These are phyloP conservation scores for Atta cephalotes DNA, from an alignment of 1,140 invertebrate species.

Conservation along the genomic window DNA sequence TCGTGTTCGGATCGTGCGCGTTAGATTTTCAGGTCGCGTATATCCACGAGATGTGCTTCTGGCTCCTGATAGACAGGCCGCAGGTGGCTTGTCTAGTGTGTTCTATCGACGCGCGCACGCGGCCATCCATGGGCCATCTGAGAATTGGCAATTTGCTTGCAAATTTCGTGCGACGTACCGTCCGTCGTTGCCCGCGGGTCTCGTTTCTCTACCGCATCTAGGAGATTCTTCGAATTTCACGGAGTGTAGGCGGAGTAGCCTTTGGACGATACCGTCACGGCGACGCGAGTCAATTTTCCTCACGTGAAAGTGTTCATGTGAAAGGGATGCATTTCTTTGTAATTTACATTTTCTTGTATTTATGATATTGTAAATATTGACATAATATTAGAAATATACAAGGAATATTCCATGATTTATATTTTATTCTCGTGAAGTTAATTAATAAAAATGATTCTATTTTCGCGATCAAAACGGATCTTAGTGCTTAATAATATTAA, in stretches of 20 bases:
- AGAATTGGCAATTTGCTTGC: slow-evolving; percentile 86
- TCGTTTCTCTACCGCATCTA: slow-evolving; percentile 19
- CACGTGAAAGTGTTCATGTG: background rate
- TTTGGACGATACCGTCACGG: slow-evolving; percentile 26
- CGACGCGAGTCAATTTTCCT: background rate
- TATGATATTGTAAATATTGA: background rate
- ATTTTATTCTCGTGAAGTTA: background rate
- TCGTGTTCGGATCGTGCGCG: background rate
- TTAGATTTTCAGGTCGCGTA: slow-evolving; percentile 18
- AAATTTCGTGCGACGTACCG: slow-evolving; percentile 80
- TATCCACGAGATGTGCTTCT: slow-evolving; percentile 35
- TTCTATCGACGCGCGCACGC: slow-evolving; percentile 65
- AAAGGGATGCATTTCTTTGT: background rate
- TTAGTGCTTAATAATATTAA: too few relatives aligned
- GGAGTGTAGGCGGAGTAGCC: slow-evolving; percentile 22
- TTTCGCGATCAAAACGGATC: background rate
- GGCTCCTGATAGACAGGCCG: slow-evolving; percentile 61
- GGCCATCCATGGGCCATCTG: slow-evolving; percentile 78
- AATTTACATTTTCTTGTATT: background rate
- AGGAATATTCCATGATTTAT: background rate
- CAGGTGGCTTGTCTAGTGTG: slow-evolving; percentile 58
- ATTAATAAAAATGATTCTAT: too few relatives aligned
- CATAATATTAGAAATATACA: background rate
- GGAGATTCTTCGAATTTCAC: slow-evolving; percentile 60
- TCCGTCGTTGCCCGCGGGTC: slow-evolving; percentile 57